Conservation (phyloP, 1,140 invertebrate genomes). For the Heliconius nattereri region DNA sequence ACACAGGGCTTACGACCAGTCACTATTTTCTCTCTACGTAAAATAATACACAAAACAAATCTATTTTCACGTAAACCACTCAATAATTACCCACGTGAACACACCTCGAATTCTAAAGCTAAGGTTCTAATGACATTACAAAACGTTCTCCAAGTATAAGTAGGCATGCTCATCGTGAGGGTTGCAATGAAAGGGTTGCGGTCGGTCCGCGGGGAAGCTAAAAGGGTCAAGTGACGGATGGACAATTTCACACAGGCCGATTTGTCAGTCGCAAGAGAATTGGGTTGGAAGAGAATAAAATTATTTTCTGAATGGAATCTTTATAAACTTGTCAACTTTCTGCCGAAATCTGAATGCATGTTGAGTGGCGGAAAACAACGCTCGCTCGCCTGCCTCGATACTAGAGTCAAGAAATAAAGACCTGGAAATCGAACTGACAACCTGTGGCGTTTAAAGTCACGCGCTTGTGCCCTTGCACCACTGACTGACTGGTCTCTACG, state of each 20-base stretch:
- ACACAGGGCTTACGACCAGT: no score
- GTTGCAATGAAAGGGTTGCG: slow-evolving; percentile 25
- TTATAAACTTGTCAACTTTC: not conserved
- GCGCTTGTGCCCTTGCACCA: no score
- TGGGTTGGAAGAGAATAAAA: slow-evolving; percentile 20
- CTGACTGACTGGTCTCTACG: not conserved
- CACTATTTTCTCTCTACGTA: not conserved
- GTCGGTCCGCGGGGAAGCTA: slow-evolving; percentile 26
- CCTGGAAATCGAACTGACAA: no score
- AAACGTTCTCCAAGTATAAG: slow-evolving; percentile 19
- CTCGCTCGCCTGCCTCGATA: no score
- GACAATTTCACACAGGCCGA: slow-evolving; percentile 22
- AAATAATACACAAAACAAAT: no score
- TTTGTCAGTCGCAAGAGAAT: slow-evolving; percentile 23
- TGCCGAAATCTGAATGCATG: no score
- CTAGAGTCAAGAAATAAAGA: no score
- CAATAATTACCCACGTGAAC: not conserved
- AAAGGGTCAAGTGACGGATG: slow-evolving; percentile 29
- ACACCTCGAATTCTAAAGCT: not conserved
- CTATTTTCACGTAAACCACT: not conserved
- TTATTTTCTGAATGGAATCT: slow-evolving; percentile 1
- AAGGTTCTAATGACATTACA: slow-evolving; percentile 12
- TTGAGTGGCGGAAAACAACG: no score
- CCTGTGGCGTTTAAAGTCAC: no score
- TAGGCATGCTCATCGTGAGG: slow-evolving; percentile 20